phyloP scores from a whole-genome alignment of 2,888 invertebrate genomes.

The Lasius fuliginosus region DNA sequence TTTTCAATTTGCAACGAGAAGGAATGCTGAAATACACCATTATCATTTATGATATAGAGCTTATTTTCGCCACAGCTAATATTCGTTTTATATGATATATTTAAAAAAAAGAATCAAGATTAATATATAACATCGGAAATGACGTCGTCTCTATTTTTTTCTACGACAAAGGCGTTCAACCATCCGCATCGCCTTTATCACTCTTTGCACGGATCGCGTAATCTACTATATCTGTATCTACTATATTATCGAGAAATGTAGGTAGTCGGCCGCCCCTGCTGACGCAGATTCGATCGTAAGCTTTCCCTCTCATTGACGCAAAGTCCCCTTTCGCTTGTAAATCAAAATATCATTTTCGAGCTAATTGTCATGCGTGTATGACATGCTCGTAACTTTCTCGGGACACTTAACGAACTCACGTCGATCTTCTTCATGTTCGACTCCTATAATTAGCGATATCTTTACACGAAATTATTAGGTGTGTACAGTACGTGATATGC shows the following conservation, averaged over 20 bases:
- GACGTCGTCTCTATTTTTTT: conserved; percentile 40
- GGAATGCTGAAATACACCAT: background rate
- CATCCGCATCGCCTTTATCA: conserved; percentile 2
- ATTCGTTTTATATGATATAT: background rate
- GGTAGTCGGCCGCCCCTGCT: conserved; percentile 21
- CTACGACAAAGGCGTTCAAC: conserved; percentile 22
- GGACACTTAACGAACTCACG: conserved; percentile 29
- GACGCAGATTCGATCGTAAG: conserved; percentile 41
- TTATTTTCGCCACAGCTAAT: background rate
- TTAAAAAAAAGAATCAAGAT: background rate
- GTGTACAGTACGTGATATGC: background rate
- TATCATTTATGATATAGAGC: background rate
- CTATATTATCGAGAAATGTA: conserved; percentile 12
- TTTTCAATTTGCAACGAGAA: background rate
- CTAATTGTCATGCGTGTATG: conserved; percentile 14
- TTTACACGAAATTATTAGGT: background rate
- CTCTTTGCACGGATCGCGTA: background rate
- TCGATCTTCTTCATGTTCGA: conserved; percentile 40
- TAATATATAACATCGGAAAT: conserved; percentile 27
- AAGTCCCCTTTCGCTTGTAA: conserved; percentile 1
- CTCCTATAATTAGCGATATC: background rate
- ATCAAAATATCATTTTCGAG: conserved; percentile 52
- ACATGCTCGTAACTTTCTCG: conserved; percentile 32
- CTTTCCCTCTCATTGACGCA: conserved; percentile 40
- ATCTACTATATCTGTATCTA: background rate